Percentiles rank a stretch among this genome's conserved stretches.
Conservation (phyloP, 1,140 invertebrate species). For the Tetragonula clypearis region DNA sequence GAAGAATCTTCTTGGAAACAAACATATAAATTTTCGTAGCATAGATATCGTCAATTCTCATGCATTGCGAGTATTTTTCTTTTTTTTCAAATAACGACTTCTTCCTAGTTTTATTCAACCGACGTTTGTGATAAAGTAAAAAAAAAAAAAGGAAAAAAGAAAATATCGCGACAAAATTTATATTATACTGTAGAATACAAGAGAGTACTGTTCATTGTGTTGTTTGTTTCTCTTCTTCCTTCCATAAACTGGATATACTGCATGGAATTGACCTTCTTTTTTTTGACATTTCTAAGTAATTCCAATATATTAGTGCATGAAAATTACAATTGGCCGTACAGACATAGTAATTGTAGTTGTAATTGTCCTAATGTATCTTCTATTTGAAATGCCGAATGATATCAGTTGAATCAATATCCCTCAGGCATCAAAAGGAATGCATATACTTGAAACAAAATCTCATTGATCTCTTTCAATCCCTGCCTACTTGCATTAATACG, state of each 20-base stretch:
- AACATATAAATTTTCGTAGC: neutral
- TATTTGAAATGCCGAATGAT: neutral
- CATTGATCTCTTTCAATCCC: neutral
- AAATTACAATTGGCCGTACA: conserved; percentile 5
- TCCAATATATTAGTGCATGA: conserved; percentile 9
- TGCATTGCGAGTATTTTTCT: neutral
- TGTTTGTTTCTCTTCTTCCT: conserved; percentile 37
- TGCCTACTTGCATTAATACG: no score
- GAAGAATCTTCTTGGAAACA: neutral
- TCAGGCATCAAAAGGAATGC: neutral
- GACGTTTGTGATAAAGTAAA: neutral
- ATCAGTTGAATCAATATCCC: neutral
- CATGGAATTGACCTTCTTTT: conserved; percentile 6
- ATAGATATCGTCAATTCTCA: conserved; percentile 4
- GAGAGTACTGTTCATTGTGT: conserved; percentile 10
- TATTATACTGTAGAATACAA: conserved; percentile 28
- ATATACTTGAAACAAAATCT: neutral
- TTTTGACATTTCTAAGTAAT: neutral
- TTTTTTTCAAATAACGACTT: neutral
- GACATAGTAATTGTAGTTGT: neutral
- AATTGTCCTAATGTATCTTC: neutral
- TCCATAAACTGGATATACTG: conserved; percentile 8
- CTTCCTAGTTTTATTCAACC: neutral
- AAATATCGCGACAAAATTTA: neutral
- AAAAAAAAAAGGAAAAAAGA: neutral